phyloP scores from a whole-genome alignment of 2,113 vertebrate genomes.

The Turnix velox region DNA sequence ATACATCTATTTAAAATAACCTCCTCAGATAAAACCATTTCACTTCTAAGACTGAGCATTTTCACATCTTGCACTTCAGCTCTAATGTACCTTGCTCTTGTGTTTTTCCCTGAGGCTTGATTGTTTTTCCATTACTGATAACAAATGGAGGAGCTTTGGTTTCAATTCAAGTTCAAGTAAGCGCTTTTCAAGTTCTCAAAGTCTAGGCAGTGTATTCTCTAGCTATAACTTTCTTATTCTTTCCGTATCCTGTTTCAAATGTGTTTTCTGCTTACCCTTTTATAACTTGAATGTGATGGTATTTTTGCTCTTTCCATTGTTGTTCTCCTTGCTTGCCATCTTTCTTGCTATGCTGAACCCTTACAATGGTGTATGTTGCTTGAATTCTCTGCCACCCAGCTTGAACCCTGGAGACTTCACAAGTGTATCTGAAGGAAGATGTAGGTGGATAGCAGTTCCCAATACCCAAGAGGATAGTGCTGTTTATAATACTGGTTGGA shows the following conservation, averaged over 20 bases:
- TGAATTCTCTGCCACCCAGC: neutral
- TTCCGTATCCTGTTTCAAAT: neutral
- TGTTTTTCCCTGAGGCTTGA: conserved; percentile 15
- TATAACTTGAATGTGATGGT: neutral
- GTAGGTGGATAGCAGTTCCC: neutral
- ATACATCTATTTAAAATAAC: conserved; percentile 29
- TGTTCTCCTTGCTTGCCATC: neutral
- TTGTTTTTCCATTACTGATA: conserved; percentile 1
- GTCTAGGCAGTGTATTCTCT: neutral
- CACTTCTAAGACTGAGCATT: neutral
- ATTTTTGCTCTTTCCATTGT: neutral
- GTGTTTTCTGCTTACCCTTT: neutral
- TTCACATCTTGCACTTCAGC: neutral
- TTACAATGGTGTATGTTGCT: neutral
- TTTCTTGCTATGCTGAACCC: neutral
- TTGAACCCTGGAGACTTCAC: neutral
- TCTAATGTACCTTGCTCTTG: neutral
- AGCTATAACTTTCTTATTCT: neutral
- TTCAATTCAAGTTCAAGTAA: neutral
- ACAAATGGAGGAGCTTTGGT: conserved; percentile 21
- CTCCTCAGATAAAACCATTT: conserved; percentile 1
- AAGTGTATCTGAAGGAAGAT: neutral
- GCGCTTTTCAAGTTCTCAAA: neutral
- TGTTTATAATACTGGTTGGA: neutral
- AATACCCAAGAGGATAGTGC: neutral